A percentile compares a stretch with the other conserved stretches of the same genome.
These are phyloP conservation scores for Phengaris alcon DNA, from an alignment of 2,888 invertebrate genomes.

Conservation along the genomic window DNA sequence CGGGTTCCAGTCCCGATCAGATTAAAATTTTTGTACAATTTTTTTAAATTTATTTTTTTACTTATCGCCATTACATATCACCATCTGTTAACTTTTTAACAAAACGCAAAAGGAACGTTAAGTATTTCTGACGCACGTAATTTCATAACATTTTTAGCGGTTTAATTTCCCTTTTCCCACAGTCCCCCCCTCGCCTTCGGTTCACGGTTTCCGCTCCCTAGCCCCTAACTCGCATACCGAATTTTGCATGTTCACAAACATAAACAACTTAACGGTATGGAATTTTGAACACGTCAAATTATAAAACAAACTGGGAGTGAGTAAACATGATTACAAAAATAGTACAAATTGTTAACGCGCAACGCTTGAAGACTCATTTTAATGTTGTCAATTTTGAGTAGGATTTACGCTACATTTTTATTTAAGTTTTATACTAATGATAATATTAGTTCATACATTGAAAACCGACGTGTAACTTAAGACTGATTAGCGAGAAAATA, in stretches of 20 bases:
- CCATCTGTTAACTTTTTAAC: no score
- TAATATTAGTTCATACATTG: no score
- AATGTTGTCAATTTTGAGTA: no score
- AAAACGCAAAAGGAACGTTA: no score
- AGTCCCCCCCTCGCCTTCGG: constrained; percentile 3
- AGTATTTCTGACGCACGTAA: background rate
- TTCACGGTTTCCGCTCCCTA: constrained; percentile 16
- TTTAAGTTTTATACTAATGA: no score
- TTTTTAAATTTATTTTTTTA: no score
- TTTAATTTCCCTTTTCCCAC: constrained; percentile 17
- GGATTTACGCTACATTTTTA: no score
- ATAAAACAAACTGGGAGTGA: background rate
- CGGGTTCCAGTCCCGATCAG: no score
- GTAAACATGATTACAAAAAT: background rate
- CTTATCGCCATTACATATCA: no score
- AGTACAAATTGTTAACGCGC: background rate
- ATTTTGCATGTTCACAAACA: constrained; percentile 2
- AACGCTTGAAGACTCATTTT: background rate
- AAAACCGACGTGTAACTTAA: no score
- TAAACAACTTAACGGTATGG: background rate
- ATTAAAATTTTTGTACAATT: no score
- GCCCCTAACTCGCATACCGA: background rate
- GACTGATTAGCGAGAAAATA: no score
- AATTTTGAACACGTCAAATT: background rate
- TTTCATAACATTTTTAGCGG: background rate